Conservation (phyloP, 1,140 invertebrate genomes). For the Ceratosolen solmsi region DNA sequence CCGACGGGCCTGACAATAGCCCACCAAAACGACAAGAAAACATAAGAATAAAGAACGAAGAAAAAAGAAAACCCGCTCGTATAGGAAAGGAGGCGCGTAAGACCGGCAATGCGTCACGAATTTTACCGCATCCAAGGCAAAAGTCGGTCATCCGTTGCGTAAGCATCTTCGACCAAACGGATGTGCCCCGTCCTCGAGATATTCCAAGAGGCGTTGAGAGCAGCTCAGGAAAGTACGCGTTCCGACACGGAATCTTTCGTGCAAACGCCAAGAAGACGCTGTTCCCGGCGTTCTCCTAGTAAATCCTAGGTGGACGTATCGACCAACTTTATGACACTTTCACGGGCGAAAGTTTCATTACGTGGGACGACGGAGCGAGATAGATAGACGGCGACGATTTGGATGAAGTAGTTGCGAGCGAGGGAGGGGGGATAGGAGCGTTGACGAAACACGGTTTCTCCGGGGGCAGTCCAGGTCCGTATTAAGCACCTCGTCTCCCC, state of each 20-base stretch:
- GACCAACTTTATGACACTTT: constrained; percentile 52
- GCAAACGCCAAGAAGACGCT: no score
- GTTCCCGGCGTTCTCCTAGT: not conserved
- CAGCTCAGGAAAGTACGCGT: not conserved
- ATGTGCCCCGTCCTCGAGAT: not conserved
- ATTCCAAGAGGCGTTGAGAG: not conserved
- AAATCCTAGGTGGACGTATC: constrained; percentile 23
- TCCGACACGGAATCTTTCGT: not conserved
- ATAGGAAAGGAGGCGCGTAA: not conserved
- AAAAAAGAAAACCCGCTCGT: no score
- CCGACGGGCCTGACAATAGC: no score
- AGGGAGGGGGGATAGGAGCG: no score
- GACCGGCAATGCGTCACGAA: not conserved
- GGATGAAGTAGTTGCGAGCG: no score
- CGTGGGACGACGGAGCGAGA: not conserved
- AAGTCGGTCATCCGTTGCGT: constrained; percentile 16
- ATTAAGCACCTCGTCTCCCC: no score
- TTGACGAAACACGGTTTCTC: no score
- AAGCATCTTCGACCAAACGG: not conserved
- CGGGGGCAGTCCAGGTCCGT: no score
- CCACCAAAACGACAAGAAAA: no score
- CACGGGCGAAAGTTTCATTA: constrained; percentile 16
- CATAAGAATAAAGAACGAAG: no score
- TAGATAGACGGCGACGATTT: not conserved
- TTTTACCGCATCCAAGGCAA: not conserved